Base-by-base conservation (phyloP, 1,140 invertebrate species). In the Littorina saxatilis region DNA sequence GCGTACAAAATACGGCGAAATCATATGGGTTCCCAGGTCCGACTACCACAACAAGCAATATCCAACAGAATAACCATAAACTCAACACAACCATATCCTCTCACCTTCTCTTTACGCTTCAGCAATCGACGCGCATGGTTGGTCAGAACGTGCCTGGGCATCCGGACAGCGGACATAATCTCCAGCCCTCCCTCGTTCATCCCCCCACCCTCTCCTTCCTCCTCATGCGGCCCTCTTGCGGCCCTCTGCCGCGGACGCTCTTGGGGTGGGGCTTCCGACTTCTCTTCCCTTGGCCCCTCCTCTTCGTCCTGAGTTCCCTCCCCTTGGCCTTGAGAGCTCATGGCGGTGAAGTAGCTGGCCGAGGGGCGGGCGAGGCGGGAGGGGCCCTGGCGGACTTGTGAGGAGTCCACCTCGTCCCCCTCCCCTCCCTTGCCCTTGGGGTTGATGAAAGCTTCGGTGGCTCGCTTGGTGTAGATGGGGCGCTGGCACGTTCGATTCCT, bases 401-500 rank as follows among this genome's bases (percentile, higher is more conserved):
- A 7, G n/a, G 76, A 78, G 50, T 76, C 74, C 74, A 76, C 74
- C 61, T 76, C 74, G 35, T 76, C 74, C 35, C 35, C 68, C 27
- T 80, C 82, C 47, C 70, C 50, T 35, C 79, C 81, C 27, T 52
- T 66, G 20, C 39, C 78, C 75, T 86, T 86, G 15, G 83, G 83
- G 20, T 82, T 73, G 55, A 88, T 88, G 52, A 88, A 86, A 1
- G 85, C 83, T 55, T 83, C 70, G 11, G 84, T 86, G 3, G 82
- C 87, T 70, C 81, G 82, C 52, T 85, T 81, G 37, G 83, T 66
- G 43, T 85, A 85, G 1, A 73, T 70, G 32, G 87, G 87, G 61
- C 80, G 74, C 40, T 58, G 47, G 78, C 88, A 89, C n/a, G 58
- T 82, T 29, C 83, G 79, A n/a, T 87, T 61, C 3, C 87, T 88